Base-by-base conservation (phyloP, 2,113 vertebrate species). In the Paralichthys olivaceus region DNA sequence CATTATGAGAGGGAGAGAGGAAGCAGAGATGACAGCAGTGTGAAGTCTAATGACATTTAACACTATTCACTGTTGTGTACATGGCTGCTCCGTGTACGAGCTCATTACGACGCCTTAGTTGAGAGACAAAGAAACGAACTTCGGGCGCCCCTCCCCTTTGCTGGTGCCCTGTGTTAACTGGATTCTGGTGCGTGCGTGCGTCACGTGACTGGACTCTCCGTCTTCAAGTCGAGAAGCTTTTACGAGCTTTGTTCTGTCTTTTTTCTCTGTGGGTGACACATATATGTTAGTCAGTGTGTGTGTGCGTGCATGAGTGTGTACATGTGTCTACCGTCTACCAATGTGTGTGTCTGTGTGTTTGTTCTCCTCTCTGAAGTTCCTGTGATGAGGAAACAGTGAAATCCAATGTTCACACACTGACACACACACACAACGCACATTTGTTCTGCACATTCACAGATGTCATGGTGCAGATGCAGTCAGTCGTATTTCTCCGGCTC, bases 31-130 rank as follows among this genome's bases (percentile, higher is more conserved):
- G 81, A 84, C 87, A 80, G 75, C 22, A 40, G 68, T 62, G 78
- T 69, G 75, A 79, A 80, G 77, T 79, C 61, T 81, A 57, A 83
- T 81, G 85, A 83, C 86, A 87, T 87, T 87, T 79, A 85, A 75
- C 84, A 86, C 73, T 51, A 51, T 84, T 77, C 81, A 71, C 67
- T 72, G 37, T 68, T 81, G 75, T 82, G 80, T 64, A 64, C 51
- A 84, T 19, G 70, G 22, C 60, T 70, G 64, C 69, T 80, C 20
- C 1, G 49, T 68, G 69, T 72, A 69, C 57, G 72, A 87, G 71
- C 40, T 79, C 81, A 62, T 65, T 70, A 60, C 66, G 13, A 66
- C 62, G 69, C 8, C 66, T 65, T 7, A 61, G 28, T 51, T 5
- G 7, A 58, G 53, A 83, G 59, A 78, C 81, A 69, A 56, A 65